phyloP scores from a whole-genome alignment of 2,113 vertebrate species.

The Phrynocephalus versicolor region DNA sequence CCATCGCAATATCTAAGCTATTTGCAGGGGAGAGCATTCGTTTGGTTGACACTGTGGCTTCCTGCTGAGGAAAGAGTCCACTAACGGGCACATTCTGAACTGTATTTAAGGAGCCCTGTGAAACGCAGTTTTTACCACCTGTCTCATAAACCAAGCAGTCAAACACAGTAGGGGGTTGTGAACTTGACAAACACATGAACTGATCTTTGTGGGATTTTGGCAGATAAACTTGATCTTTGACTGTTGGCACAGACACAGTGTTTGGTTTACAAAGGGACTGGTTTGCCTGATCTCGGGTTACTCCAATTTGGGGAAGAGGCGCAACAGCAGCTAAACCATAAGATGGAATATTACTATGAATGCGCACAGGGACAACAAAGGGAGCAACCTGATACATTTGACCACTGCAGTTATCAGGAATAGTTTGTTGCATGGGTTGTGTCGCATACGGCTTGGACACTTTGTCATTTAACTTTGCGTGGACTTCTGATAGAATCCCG shows the following conservation, averaged over 20 bases:
- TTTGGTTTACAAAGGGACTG: constrained; percentile 75
- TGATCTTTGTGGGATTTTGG: constrained; percentile 75
- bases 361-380: constrained; percentile 75
- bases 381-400: constrained; percentile 70
- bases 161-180: constrained; percentile 59
- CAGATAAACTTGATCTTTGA: constrained; percentile 71
- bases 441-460: constrained; percentile 73
- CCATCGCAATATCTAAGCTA: constrained; percentile 98
- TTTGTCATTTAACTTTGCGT: constrained; percentile 70
- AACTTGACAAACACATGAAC: constrained; percentile 67
- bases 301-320: constrained; percentile 89
- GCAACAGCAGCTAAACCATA: constrained; percentile 77
- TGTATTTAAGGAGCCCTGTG: constrained; percentile 72
- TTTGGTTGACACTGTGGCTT: constrained; percentile 92
- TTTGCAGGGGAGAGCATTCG: constrained; percentile 98
- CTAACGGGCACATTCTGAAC: constrained; percentile 84
- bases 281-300: constrained; percentile 88
- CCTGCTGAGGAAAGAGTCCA: constrained; percentile 89
- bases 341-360: constrained; percentile 74
- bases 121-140: constrained; percentile 68
- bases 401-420: constrained; percentile 50
- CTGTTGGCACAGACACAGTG: constrained; percentile 58
- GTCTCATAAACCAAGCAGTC: constrained; percentile 64
- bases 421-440: constrained; percentile 69
- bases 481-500: constrained; percentile 49